These are phyloP conservation scores for Petrolisthes manimaculis DNA, from an alignment of 2,888 invertebrate genomes.

Conservation along the genomic window DNA sequence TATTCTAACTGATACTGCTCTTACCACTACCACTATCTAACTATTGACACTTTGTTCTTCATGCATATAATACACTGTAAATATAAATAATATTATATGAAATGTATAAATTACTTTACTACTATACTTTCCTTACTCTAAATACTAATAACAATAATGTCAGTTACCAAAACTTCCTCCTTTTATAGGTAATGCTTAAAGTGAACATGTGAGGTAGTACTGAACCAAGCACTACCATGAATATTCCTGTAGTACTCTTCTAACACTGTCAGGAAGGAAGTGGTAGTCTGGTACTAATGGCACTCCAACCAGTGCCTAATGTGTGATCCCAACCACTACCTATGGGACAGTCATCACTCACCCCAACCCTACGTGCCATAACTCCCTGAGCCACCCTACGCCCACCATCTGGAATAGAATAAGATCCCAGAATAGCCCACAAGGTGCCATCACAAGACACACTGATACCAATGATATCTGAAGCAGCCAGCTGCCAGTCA, in stretches of 20 bases:
- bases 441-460: slow-evolving; percentile 49
- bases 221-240: not conserved
- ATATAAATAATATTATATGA: too few species aligned
- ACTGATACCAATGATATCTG: slow-evolving; percentile 44
- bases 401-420: not conserved
- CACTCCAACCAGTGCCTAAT: slow-evolving; percentile 50
- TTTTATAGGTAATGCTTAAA: too few species aligned
- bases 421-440: slow-evolving; percentile 52
- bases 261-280: slow-evolving; percentile 22
- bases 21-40: too few species aligned
- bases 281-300: slow-evolving; percentile 33
- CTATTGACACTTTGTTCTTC: too few species aligned
- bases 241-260: not conserved
- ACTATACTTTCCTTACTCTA: too few species aligned
- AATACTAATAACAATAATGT: not conserved
- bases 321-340: slow-evolving; percentile 59
- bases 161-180: not conserved
- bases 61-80: too few species aligned
- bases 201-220: not conserved
- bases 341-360: slow-evolving; percentile 15
- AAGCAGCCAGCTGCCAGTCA: slow-evolving; percentile 49
- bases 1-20: too few species aligned
- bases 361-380: slow-evolving; percentile 43
- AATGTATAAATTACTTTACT: too few species aligned
- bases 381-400: slow-evolving; percentile 34